A percentile compares a stretch with the other conserved stretches of the same genome.
These are phyloP conservation scores for Stegana nigrithorax DNA, from an alignment of 2,888 invertebrate genomes.

Conservation along the genomic window DNA sequence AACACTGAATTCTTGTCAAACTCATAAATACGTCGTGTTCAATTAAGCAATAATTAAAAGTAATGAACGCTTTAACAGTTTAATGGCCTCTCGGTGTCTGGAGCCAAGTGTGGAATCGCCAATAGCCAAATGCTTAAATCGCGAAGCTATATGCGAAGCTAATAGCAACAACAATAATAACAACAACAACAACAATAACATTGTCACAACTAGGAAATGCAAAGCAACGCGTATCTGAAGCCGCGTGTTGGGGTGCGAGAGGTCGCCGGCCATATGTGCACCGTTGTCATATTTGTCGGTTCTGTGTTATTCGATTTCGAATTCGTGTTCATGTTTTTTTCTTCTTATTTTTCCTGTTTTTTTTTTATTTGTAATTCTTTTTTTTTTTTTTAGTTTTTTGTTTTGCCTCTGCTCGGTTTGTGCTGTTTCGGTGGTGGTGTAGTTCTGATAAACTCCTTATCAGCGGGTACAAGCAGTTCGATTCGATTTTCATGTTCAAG, in stretches of 20 bases:
- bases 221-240: background rate
- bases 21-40: conserved; percentile 63
- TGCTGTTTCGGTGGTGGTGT: background rate
- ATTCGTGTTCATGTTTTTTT: conserved; percentile 8
- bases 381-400: no score
- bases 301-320: background rate
- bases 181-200: no score
- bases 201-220: background rate
- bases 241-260: background rate
- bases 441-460: conserved; percentile 16
- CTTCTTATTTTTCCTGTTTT: no score
- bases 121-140: no score
- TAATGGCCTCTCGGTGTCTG: background rate
- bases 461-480: conserved; percentile 5
- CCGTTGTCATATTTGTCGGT: conserved; percentile 13
- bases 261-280: background rate
- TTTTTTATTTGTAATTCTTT: no score
- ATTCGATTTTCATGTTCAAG: conserved; percentile 9
- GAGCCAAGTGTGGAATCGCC: no score
- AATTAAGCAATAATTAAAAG: conserved; percentile 58
- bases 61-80: conserved; percentile 47
- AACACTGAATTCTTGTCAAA: conserved; percentile 41
- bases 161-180: no score
- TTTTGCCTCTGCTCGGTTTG: no score
- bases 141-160: no score